These are phyloP conservation scores for Taeniopygia guttata DNA, from an alignment of 2,797 vertebrate genomes.

Conservation along the genomic window DNA sequence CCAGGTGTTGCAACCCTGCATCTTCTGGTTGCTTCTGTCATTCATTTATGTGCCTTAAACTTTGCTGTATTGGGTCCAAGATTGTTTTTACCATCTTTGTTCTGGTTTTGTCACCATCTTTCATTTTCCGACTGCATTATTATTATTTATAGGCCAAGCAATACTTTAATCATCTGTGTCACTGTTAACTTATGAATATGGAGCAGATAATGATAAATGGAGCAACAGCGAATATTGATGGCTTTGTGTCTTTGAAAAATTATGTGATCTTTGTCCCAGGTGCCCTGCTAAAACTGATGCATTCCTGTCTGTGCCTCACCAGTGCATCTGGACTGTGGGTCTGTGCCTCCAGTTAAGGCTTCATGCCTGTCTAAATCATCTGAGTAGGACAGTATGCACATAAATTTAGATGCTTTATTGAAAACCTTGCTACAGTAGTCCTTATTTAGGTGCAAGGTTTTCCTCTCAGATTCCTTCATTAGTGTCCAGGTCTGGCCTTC, in stretches of 20 bases:
- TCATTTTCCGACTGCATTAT: slow-evolving; percentile 59
- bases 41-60: not conserved
- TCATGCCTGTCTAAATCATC: not conserved
- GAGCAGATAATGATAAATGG: slow-evolving; percentile 65
- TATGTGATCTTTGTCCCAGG: slow-evolving; percentile 38
- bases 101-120: slow-evolving; percentile 61
- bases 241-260: slow-evolving; percentile 57
- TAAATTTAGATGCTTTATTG: not conserved
- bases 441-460: slow-evolving; percentile 27
- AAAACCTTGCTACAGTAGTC: slow-evolving; percentile 16
- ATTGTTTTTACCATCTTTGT: slow-evolving; percentile 26
- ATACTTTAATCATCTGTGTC: slow-evolving; percentile 68
- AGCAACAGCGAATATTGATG: slow-evolving; percentile 61
- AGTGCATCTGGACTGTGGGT: not conserved
- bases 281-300: not conserved
- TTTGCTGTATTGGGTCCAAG: not conserved
- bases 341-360: not conserved
- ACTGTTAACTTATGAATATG: slow-evolving; percentile 69
- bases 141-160: slow-evolving; percentile 67
- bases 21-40: not conserved
- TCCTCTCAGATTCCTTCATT: not conserved
- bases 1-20: not conserved
- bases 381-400: not conserved
- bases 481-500: not conserved
- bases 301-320: not conserved